Evolutionary conservation across 2,797 vertebrate genomes (phyloP).

Genomic region (Pantherophis vulpinus): DNA sequence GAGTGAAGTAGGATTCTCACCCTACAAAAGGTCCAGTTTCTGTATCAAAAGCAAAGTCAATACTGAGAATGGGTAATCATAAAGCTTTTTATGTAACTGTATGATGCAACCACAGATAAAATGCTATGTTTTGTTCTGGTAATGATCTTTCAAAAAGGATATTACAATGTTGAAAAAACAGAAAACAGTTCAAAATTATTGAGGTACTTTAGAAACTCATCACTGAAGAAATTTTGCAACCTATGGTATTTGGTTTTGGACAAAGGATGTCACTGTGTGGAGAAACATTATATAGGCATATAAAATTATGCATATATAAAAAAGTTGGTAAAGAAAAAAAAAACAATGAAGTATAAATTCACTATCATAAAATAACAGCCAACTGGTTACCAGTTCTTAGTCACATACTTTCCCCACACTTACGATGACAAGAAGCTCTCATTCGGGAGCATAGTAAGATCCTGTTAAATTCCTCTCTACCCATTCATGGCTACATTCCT

Average conservation of each 20-base stretch:
- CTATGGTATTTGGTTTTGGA: neutral
- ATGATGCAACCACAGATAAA: neutral
- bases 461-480: too few species aligned
- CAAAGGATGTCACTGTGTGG: neutral
- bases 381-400: neutral
- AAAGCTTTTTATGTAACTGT: neutral
- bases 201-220: neutral
- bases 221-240: neutral
- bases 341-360: neutral
- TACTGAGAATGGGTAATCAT: neutral
- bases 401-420: too few species aligned
- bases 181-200: neutral
- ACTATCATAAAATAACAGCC: neutral
- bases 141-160: neutral
- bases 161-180: neutral
- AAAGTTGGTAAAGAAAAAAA: neutral
- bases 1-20: neutral
- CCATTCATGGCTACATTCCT: too few species aligned
- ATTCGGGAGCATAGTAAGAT: too few species aligned
- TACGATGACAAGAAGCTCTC: too few species aligned
- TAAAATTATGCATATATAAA: neutral
- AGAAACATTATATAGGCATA: neutral
- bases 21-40: neutral
- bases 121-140: neutral
- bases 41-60: neutral